Percentiles rank a stretch among this genome's conserved stretches.
Evolutionary conservation across 1,140 invertebrate genomes (phyloP).

Genomic region (Leptopilina boulardi): DNA sequence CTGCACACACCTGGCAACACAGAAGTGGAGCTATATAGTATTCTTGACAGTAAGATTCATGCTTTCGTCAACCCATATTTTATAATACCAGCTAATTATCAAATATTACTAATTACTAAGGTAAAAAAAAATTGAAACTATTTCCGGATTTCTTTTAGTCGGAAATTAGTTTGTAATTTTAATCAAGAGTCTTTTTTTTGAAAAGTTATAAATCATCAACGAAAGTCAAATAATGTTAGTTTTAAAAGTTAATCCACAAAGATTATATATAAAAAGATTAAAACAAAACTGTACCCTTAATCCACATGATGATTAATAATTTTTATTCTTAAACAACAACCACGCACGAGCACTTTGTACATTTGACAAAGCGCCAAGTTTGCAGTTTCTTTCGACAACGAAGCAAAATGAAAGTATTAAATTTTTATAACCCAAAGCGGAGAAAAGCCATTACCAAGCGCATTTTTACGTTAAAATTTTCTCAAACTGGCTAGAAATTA

Average conservation of each 20-base stretch:
- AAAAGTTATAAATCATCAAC: too few species aligned
- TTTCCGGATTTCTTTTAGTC: too few species aligned
- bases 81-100: not conserved
- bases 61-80: too few species aligned
- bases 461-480: not conserved
- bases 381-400: slow-evolving; percentile 6
- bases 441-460: not conserved
- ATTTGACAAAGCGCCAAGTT: slow-evolving; percentile 6
- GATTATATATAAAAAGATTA: not conserved
- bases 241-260: not conserved
- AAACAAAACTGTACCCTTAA: not conserved
- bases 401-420: not conserved
- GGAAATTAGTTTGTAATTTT: too few species aligned
- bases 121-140: too few species aligned
- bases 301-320: slow-evolving; percentile 7
- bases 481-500: not conserved
- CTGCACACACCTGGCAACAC: slow-evolving; percentile 47
- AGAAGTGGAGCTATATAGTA: slow-evolving; percentile 7
- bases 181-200: too few species aligned
- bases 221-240: not conserved
- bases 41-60: not conserved
- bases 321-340: not conserved
- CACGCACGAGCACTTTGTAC: slow-evolving; percentile 3
- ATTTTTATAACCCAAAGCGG: not conserved
- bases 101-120: not conserved